Evolutionary conservation across 2,113 vertebrate genomes (phyloP).

Genomic region (Sturnus vulgaris): DNA sequence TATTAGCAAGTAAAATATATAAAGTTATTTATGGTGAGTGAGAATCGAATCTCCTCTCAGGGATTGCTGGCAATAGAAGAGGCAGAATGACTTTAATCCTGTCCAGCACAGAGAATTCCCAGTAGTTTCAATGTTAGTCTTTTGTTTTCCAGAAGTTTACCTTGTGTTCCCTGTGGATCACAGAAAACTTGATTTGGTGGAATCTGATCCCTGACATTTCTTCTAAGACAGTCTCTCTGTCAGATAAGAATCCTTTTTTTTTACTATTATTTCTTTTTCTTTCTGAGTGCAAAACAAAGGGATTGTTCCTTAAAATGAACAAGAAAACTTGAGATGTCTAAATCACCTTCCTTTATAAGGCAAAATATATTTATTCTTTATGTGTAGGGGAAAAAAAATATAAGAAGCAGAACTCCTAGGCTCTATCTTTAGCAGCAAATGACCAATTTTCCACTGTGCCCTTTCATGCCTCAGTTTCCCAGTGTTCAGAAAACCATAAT

Average conservation of each 20-base stretch:
- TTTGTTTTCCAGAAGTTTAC: conserved; percentile 43
- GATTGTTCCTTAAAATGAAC: conserved; percentile 4
- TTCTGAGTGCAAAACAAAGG: not conserved
- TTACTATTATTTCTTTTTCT: not conserved
- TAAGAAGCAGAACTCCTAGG: not conserved
- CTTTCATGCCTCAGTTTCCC: conserved; percentile 7
- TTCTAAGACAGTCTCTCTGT: not conserved
- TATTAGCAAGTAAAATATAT: not conserved
- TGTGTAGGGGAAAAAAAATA: not conserved
- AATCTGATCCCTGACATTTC: conserved; percentile 27
- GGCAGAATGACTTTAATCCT: conserved; percentile 27
- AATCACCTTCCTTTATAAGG: not conserved
- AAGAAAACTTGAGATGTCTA: not conserved
- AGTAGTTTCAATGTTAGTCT: not conserved
- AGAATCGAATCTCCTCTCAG: conserved; percentile 17
- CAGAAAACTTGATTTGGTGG: conserved; percentile 41
- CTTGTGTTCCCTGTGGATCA: not conserved
- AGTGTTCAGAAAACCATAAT: not conserved
- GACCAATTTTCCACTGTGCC: not conserved
- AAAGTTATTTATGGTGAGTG: not conserved
- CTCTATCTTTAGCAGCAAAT: not conserved
- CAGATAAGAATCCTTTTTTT: not conserved
- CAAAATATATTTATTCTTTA: not conserved
- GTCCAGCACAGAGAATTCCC: conserved; percentile 35
- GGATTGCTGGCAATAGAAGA: conserved; percentile 4